phyloP scores from a whole-genome alignment of 2,888 invertebrate species.

The Stenodema calcarata region DNA sequence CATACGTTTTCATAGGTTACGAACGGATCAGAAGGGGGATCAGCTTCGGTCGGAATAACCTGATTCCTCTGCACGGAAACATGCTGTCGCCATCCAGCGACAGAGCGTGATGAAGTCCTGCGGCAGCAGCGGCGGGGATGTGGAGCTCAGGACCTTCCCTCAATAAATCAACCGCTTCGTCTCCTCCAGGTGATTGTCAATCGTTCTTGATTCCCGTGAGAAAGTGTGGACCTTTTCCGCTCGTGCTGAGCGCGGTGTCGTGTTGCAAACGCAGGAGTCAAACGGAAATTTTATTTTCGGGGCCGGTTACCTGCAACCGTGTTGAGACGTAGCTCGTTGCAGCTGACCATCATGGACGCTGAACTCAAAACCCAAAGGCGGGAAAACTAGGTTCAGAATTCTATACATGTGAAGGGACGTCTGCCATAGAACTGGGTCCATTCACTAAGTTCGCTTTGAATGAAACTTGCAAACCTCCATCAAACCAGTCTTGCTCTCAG shows the following conservation, averaged over 20 bases:
- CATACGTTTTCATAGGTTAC: background rate
- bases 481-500: no score
- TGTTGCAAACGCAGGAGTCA: background rate
- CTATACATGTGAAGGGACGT: no score
- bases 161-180: background rate
- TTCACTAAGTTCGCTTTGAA: no score
- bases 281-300: background rate
- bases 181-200: background rate
- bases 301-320: no score
- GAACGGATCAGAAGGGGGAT: background rate
- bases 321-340: no score
- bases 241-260: background rate
- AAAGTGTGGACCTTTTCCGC: slow-evolving; percentile 15
- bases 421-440: no score
- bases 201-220: slow-evolving; percentile 32
- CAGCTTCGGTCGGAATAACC: background rate
- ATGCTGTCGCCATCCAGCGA: background rate
- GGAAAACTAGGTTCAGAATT: no score
- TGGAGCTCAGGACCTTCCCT: no score
- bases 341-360: no score
- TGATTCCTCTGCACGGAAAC: slow-evolving; percentile 7
- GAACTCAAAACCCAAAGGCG: no score
- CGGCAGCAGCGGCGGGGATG: background rate
- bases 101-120: background rate
- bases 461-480: no score